Percentiles rank a stretch among this genome's conserved stretches.
phyloP scores from a whole-genome alignment of 2,797 vertebrate genomes.

The Ciconia nigra region DNA sequence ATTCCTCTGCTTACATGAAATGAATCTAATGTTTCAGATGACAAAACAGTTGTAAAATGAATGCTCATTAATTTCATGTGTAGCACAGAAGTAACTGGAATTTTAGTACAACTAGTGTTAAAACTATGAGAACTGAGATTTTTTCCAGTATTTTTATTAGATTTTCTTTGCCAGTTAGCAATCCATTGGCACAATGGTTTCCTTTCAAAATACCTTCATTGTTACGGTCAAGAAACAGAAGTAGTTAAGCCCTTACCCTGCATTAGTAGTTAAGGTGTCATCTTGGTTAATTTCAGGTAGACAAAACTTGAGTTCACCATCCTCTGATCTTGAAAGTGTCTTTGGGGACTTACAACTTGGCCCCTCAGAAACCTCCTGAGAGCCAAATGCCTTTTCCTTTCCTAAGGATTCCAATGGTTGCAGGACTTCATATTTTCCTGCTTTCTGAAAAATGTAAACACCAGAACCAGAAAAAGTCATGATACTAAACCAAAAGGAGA shows the following conservation, averaged over 20 bases:
- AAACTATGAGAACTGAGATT: neutral
- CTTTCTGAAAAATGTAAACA: conserved; percentile 44
- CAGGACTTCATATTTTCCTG: neutral
- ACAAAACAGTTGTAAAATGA: neutral
- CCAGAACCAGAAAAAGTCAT: neutral
- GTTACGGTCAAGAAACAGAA: neutral
- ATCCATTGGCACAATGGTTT: neutral
- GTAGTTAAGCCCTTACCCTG: conserved; percentile 42
- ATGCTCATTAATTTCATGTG: neutral
- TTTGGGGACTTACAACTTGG: neutral
- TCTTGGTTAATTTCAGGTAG: neutral
- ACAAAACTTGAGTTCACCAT: neutral
- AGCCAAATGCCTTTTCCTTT: neutral
- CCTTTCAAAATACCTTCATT: neutral
- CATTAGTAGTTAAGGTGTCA: neutral
- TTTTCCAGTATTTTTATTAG: neutral
- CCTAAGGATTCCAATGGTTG: neutral
- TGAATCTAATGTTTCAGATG: neutral
- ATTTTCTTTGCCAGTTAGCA: neutral
- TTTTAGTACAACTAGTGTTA: neutral
- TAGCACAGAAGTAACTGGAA: neutral
- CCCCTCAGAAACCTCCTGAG: neutral
- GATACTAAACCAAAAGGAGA: neutral
- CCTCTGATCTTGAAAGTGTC: neutral
- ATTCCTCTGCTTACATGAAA: neutral